These are phyloP conservation scores for Frankliniella fusca DNA, from an alignment of 2,888 invertebrate genomes.

Conservation along the genomic window DNA sequence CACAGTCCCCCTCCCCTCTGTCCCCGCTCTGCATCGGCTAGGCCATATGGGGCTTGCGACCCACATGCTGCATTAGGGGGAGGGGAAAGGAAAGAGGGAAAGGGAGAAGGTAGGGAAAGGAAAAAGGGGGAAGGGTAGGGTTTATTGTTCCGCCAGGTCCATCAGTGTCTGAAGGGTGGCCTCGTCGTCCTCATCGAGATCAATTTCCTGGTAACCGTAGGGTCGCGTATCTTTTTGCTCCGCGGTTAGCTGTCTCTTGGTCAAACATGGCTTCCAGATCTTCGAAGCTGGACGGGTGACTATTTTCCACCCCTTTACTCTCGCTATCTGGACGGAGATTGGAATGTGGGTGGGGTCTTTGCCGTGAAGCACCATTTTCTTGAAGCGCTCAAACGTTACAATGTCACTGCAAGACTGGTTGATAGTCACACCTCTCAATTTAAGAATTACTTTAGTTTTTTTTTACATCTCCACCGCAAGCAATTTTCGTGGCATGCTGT, in stretches of 20 bases:
- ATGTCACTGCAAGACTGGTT: background rate
- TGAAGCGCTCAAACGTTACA: conserved; percentile 25
- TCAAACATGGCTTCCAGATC: background rate
- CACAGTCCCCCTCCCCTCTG: no score
- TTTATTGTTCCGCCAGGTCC: no score
- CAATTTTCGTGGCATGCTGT: background rate
- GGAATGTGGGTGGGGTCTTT: background rate
- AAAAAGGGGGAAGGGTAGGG: no score
- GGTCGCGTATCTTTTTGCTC: background rate
- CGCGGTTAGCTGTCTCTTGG: background rate
- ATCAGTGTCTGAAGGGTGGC: background rate
- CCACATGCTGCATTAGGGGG: no score
- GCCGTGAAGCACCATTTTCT: background rate
- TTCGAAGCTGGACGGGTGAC: background rate
- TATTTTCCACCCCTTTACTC: conserved; percentile 23
- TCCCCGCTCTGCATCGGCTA: no score
- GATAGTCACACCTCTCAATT: background rate
- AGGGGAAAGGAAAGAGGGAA: no score
- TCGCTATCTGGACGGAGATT: background rate
- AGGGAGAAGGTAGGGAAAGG: no score
- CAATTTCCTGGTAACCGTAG: background rate
- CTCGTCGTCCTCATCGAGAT: background rate
- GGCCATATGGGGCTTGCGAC: no score
- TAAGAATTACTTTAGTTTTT: background rate
- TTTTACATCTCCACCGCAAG: background rate